Percentiles rank a stretch among this genome's conserved stretches.
Conservation (phyloP, 2,113 vertebrate species). For the Seriola aureovittata region DNA sequence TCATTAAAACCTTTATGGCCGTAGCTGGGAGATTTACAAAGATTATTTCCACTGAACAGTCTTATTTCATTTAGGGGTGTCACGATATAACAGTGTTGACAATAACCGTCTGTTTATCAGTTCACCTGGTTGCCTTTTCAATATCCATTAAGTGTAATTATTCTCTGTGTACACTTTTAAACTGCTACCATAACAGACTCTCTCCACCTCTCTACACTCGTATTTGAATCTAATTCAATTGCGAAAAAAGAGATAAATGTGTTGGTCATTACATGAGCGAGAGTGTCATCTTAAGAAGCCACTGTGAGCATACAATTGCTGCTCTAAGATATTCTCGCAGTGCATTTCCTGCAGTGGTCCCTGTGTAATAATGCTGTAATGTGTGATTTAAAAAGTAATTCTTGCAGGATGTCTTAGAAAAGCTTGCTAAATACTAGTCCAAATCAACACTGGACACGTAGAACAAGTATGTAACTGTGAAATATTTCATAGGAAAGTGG, state of each 20-base stretch:
- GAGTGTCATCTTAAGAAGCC: neutral
- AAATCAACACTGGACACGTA: neutral
- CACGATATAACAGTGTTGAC: too few relatives aligned
- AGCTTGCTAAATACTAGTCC: neutral
- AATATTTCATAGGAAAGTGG: neutral
- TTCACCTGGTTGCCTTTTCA: too few relatives aligned
- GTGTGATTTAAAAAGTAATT: neutral
- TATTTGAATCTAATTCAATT: too few relatives aligned
- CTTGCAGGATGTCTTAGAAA: neutral
- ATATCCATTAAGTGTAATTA: too few relatives aligned
- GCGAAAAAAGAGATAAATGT: too few relatives aligned
- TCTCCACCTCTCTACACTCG: too few relatives aligned
- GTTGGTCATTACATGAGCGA: neutral
- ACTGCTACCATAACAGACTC: too few relatives aligned
- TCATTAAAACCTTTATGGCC: conserved; percentile 7
- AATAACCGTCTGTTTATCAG: too few relatives aligned
- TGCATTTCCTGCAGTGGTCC: neutral
- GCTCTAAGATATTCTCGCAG: neutral
- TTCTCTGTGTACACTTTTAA: too few relatives aligned
- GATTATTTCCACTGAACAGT: neutral
- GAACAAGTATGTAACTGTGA: neutral
- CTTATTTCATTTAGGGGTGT: neutral
- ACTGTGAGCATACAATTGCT: neutral
- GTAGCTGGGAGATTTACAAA: neutral
- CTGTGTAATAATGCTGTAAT: neutral